These are phyloP conservation scores for Lagopus muta DNA, from an alignment of 2,113 vertebrate species.

Conservation along the genomic window DNA sequence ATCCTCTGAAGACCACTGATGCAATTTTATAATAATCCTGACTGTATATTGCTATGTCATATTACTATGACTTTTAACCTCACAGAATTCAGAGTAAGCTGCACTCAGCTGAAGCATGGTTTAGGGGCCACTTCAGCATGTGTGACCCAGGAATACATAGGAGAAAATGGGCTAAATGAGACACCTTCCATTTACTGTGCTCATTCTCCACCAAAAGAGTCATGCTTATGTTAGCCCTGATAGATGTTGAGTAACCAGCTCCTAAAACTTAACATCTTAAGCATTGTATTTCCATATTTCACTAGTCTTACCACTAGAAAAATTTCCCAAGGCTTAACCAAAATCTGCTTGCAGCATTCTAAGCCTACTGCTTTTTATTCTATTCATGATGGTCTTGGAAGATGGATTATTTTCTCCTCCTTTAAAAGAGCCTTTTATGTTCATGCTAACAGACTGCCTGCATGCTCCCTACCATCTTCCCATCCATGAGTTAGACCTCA, in stretches of 20 bases:
- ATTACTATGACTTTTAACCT: neutral
- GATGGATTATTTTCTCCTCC: conserved; percentile 11
- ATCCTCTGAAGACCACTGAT: neutral
- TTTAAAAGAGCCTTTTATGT: neutral
- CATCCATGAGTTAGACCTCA: neutral
- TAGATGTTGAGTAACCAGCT: accelerated
- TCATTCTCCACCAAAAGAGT: neutral
- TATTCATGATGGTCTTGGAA: neutral
- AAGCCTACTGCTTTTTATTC: conserved; percentile 8
- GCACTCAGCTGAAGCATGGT: neutral
- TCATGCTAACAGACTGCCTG: neutral
- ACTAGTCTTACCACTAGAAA: neutral
- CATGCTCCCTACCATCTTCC: neutral
- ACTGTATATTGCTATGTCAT: neutral
- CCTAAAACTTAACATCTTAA: neutral
- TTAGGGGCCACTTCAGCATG: neutral
- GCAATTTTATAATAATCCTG: neutral
- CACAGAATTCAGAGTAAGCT: neutral
- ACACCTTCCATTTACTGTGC: neutral
- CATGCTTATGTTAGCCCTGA: neutral
- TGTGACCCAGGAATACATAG: accelerated
- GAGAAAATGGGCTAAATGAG: neutral
- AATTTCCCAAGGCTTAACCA: neutral
- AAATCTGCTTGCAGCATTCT: conserved; percentile 3
- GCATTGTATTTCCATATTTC: neutral